A percentile compares a stretch with the other conserved stretches of the same genome.
These are phyloP conservation scores for Triplophysa siluroides DNA, from an alignment of 2,113 vertebrate species.

Conservation along the genomic window DNA sequence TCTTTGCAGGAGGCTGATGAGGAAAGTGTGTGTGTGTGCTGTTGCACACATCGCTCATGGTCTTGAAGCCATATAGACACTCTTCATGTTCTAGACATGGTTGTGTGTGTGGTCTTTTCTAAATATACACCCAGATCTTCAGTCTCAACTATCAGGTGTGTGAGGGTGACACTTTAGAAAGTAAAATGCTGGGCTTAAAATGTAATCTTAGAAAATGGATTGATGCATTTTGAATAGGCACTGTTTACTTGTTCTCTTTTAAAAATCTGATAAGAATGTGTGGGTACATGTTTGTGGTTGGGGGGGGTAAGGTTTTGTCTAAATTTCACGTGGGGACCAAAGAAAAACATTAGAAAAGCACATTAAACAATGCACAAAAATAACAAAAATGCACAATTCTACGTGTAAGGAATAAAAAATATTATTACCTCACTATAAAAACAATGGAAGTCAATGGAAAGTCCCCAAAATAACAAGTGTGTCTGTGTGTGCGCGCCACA, in stretches of 20 bases:
- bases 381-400: no score
- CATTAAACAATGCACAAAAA: no score
- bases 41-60: conserved; percentile 38
- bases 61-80: conserved; percentile 4
- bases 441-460: neutral
- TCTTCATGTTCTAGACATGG: conserved; percentile 34
- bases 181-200: conserved; percentile 8
- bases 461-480: neutral
- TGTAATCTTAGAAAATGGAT: conserved; percentile 1
- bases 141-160: conserved; percentile 50
- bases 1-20: conserved; percentile 45
- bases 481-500: conserved; percentile 7
- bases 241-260: neutral
- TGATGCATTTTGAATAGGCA: neutral
- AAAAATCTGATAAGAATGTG: neutral
- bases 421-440: neutral
- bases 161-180: conserved; percentile 2
- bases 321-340: neutral
- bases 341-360: no score
- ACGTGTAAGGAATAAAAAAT: neutral
- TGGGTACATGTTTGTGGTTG: conserved; percentile 2
- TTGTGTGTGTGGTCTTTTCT: conserved; percentile 39
- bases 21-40: conserved; percentile 43
- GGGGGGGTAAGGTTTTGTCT: neutral
- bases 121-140: conserved; percentile 47